Conservation (phyloP, 2,797 vertebrate genomes). For the Xerus rutilus region DNA sequence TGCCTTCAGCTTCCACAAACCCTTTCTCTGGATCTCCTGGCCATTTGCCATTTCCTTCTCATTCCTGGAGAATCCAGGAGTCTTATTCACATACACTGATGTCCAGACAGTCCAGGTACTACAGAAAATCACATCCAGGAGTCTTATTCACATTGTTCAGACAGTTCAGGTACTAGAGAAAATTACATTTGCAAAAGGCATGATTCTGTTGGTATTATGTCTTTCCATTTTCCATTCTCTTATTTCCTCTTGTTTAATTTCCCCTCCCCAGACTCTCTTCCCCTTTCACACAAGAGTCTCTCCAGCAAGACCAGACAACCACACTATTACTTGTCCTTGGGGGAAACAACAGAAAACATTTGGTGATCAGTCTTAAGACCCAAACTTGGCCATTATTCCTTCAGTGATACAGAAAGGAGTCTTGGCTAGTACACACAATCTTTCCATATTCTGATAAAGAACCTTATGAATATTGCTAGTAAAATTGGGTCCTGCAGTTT, state of each 20-base stretch:
- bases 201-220: background rate
- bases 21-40: background rate
- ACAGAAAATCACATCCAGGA: background rate
- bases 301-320: constrained; percentile 8
- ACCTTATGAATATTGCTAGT: constrained; percentile 62
- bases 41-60: background rate
- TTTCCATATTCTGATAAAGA: constrained; percentile 41
- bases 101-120: background rate
- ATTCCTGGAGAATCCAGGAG: background rate
- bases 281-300: background rate
- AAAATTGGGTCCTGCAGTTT: constrained; percentile 67
- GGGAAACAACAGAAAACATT: constrained; percentile 14
- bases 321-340: background rate
- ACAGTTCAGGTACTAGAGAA: background rate
- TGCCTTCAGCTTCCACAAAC: background rate
- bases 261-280: background rate
- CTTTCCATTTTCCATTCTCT: constrained; percentile 38
- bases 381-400: background rate
- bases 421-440: background rate
- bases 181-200: background rate
- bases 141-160: background rate
- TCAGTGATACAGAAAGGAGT: background rate
- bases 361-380: background rate
- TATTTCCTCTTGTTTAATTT: constrained; percentile 25
- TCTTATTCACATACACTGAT: background rate